Evolutionary conservation across 2,113 vertebrate species (phyloP), one percentile per base, ranked within the genome.

Genomic region (Rhodinocichla rosea): DNA sequence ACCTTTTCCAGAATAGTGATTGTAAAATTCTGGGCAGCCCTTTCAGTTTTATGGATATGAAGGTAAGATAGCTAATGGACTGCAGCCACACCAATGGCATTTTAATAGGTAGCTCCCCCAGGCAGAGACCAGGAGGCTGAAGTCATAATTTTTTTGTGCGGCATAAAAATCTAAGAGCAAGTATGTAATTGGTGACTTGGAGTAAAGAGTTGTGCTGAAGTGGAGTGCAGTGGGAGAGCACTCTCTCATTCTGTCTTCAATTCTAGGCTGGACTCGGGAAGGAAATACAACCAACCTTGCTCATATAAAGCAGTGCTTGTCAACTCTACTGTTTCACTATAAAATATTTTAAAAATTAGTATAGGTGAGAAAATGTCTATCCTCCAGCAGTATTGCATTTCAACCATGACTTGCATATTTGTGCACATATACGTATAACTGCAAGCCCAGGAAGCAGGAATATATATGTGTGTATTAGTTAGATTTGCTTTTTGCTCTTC

Each of bases 41-140:
- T 96, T 82, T 93, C 95, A 89, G 76, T 90, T 97, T 98, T 93
- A 96, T 88, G 83, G 50, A 63, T 87, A 67, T 75, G 85, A 96
- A 97, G 92, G 94, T 87, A 97, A 94, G 95, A 89, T 92, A 90
- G 86, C 84, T 97, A 95, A 97, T 97, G 95, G 94, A 89, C 92
- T 96, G 92, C 79, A 96, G 80, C 89, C 92, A 89, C 83, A 94
- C 74, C 96, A 91, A 73, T 97, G 96, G 95, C 94, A 96, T 96
- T 96, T 97, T 98, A 96, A 97, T 95, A 92, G 81, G 90, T 91
- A 40, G 70, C 71, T 97, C 94, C 79, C 93, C 65, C 70, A 95
- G 95, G 69, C 94, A 84, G 64, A 90, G 82, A 84, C 94, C 78
- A 78, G 60, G 60, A 94, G 80, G 56, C 83, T 94, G 87, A 69